Percentiles rank a stretch among this genome's conserved stretches.
phyloP scores from a whole-genome alignment of 1,140 invertebrate genomes.

The Anoplophora glabripennis region DNA sequence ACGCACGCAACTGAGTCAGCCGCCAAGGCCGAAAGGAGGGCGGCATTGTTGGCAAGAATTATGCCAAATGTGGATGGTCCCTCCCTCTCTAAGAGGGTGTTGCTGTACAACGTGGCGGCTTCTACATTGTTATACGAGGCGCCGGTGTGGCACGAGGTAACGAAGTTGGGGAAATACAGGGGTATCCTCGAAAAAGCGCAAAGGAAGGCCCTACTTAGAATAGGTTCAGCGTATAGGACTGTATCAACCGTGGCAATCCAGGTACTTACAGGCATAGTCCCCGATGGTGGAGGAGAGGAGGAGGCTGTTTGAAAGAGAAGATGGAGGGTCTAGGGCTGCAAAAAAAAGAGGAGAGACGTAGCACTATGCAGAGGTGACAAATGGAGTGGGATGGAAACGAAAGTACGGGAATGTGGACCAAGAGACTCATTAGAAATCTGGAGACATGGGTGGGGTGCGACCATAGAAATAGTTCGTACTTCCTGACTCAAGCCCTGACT shows the following conservation, averaged over 20 bases:
- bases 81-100: neutral
- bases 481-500: slow-evolving; percentile 35
- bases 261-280: neutral
- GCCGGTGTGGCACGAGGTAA: slow-evolving; percentile 17
- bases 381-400: slow-evolving; percentile 3
- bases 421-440: neutral
- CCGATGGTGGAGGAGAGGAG: neutral
- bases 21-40: slow-evolving; percentile 9
- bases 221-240: neutral
- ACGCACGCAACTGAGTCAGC: slow-evolving; percentile 6
- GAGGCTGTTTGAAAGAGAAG: no score
- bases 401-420: slow-evolving; percentile 5
- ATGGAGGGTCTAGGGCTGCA: neutral
- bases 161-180: neutral
- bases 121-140: slow-evolving; percentile 21
- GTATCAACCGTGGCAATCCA: slow-evolving; percentile 3
- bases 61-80: slow-evolving; percentile 20
- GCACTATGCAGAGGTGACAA: slow-evolving; percentile 14
- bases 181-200: neutral
- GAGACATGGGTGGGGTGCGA: slow-evolving; percentile 8
- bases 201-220: neutral
- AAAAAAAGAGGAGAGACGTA: neutral
- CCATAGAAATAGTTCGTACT: slow-evolving; percentile 30
- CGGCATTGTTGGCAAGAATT: slow-evolving; percentile 5
- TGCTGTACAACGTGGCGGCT: neutral